Evolutionary conservation across 2,113 vertebrate species (phyloP).

Genomic region (Pontoporia blainvillei): DNA sequence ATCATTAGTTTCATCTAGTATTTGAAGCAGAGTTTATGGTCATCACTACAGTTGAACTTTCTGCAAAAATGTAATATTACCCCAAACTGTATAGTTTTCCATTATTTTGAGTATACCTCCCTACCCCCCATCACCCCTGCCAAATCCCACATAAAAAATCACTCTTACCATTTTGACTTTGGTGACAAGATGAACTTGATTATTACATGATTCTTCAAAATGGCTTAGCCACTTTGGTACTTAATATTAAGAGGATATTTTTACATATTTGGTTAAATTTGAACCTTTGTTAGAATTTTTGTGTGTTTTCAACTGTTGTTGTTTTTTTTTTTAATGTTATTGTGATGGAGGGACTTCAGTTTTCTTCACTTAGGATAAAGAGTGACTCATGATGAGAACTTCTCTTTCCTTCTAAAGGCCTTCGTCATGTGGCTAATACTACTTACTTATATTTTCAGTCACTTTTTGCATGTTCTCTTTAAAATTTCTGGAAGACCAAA

Average conservation of each 20-base stretch:
- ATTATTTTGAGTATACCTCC: not conserved
- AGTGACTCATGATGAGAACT: not conserved
- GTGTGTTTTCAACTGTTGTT: not conserved
- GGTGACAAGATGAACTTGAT: not conserved
- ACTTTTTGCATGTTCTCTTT: slow-evolving; percentile 10
- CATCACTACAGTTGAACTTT: not conserved
- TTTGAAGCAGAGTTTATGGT: not conserved
- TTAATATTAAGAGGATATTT: not conserved
- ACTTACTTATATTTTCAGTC: not conserved
- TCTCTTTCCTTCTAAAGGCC: not conserved
- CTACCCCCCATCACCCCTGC: no score
- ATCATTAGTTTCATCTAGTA: not conserved
- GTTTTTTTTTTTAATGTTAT: not conserved
- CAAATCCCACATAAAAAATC: not conserved
- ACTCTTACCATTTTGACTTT: slow-evolving; percentile 13
- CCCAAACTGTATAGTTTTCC: not conserved
- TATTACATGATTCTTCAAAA: not conserved
- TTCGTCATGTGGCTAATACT: not conserved
- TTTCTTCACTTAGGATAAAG: slow-evolving; percentile 4
- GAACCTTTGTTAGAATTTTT: slow-evolving; percentile 35
- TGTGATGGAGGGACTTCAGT: not conserved
- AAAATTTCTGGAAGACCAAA: slow-evolving; percentile 24
- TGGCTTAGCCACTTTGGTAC: not conserved
- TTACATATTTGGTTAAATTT: not conserved
- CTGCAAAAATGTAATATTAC: not conserved